These are phyloP conservation scores for Chouioia cunea DNA, from an alignment of 2,888 invertebrate genomes.

Conservation along the genomic window DNA sequence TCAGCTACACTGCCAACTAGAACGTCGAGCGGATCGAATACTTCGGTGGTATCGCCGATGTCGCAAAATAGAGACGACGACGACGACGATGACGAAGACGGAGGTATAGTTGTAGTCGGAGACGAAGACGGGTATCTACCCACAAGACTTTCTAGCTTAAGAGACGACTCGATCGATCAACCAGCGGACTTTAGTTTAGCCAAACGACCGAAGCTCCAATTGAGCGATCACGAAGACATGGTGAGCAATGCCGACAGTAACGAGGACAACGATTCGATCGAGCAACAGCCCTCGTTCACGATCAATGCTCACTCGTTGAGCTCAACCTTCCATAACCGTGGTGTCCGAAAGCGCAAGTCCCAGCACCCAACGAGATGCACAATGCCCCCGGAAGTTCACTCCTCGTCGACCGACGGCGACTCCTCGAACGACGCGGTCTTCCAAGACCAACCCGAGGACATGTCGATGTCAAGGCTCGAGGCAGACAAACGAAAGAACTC, in stretches of 20 bases:
- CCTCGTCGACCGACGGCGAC: constrained; percentile 75
- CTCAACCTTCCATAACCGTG: constrained; percentile 59
- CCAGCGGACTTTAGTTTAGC: constrained; percentile 80
- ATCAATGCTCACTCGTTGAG: constrained; percentile 58
- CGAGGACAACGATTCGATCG: constrained; percentile 68
- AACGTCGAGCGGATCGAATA: constrained; percentile 69
- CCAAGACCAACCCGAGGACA: constrained; percentile 67
- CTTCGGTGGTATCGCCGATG: constrained; percentile 71
- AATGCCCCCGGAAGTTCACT: constrained; percentile 70
- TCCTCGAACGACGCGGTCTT: constrained; percentile 73
- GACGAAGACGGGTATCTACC: constrained; percentile 64
- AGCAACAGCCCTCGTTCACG: constrained; percentile 56
- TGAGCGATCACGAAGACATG: constrained; percentile 72
- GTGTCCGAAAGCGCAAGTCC: constrained; percentile 85
- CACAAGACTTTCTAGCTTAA: constrained; percentile 55
- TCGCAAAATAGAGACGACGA: constrained; percentile 72
- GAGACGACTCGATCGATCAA: constrained; percentile 69
- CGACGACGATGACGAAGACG: constrained; percentile 67
- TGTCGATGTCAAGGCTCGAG: constrained; percentile 66
- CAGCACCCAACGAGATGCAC: constrained; percentile 88
- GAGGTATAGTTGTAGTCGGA: constrained; percentile 63
- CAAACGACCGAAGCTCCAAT: constrained; percentile 73
- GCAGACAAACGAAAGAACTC: constrained; percentile 60
- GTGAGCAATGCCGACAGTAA: constrained; percentile 76
- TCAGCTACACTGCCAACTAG: constrained; percentile 43